phyloP scores from a whole-genome alignment of 2,888 invertebrate genomes.

The Tribolium freemani region DNA sequence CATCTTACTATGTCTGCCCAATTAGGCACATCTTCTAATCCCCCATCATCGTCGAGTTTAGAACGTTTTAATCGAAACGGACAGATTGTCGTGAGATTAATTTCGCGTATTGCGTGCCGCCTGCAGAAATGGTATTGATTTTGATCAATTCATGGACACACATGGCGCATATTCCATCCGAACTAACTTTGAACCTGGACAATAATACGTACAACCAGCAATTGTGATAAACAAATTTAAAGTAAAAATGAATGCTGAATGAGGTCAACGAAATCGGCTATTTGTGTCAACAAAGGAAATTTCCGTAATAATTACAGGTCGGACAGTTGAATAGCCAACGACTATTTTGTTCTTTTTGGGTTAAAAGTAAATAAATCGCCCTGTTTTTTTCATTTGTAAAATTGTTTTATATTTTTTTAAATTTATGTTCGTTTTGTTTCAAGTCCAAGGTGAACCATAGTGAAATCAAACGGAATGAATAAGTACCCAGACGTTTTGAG shows the following conservation, averaged over 20 bases:
- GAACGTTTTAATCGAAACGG: slow-evolving; percentile 20
- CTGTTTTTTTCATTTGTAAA: no score
- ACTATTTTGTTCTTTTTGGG: no score
- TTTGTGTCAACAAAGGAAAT: background rate
- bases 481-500: background rate
- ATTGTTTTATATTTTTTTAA: background rate
- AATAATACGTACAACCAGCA: background rate
- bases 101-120: slow-evolving; percentile 11
- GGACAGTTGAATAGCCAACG: background rate
- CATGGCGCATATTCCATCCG: background rate
- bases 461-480: slow-evolving; percentile 10
- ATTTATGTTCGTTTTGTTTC: background rate
- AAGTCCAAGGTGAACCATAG: slow-evolving; percentile 13
- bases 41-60: background rate
- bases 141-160: background rate
- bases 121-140: background rate
- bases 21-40: background rate
- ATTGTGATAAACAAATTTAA: background rate
- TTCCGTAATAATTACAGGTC: background rate
- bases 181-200: background rate
- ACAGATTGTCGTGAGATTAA: slow-evolving; percentile 23
- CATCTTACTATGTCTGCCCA: background rate
- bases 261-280: background rate
- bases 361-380: no score
- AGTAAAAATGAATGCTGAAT: background rate